Evolutionary conservation across 2,113 vertebrate species (phyloP).

Genomic region (Thamnophis sirtalis): DNA sequence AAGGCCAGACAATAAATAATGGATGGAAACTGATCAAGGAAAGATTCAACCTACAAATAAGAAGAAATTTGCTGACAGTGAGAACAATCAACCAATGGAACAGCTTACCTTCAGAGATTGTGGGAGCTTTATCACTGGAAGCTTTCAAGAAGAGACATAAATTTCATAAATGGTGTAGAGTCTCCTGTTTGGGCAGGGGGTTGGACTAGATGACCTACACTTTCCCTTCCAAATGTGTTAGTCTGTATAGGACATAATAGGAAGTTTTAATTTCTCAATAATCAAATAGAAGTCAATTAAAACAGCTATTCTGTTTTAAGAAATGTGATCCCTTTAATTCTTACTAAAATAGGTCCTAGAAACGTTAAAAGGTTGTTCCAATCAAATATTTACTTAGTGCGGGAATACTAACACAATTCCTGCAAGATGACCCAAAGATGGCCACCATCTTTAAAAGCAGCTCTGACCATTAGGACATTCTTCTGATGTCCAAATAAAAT

Average conservation of each 20-base stretch:
- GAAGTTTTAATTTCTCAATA: not conserved
- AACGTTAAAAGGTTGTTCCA: not conserved
- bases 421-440: not conserved
- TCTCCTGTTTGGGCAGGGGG: too few relatives aligned
- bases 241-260: not conserved
- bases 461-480: not conserved
- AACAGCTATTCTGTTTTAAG: not conserved
- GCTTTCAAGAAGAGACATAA: too few relatives aligned
- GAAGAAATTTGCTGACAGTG: too few relatives aligned
- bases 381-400: not conserved
- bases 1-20: too few relatives aligned
- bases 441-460: not conserved
- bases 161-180: too few relatives aligned
- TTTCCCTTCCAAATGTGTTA: too few relatives aligned
- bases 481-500: not conserved
- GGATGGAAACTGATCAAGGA: too few relatives aligned
- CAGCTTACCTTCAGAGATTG: too few relatives aligned
- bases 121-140: too few relatives aligned
- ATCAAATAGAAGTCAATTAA: not conserved
- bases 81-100: too few relatives aligned
- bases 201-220: too few relatives aligned
- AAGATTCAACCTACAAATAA: too few relatives aligned
- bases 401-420: not conserved
- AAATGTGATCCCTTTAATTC: not conserved
- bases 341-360: not conserved